Evolutionary conservation across 2,888 invertebrate genomes (phyloP).

Genomic region (Tanaodytes sp.): DNA sequence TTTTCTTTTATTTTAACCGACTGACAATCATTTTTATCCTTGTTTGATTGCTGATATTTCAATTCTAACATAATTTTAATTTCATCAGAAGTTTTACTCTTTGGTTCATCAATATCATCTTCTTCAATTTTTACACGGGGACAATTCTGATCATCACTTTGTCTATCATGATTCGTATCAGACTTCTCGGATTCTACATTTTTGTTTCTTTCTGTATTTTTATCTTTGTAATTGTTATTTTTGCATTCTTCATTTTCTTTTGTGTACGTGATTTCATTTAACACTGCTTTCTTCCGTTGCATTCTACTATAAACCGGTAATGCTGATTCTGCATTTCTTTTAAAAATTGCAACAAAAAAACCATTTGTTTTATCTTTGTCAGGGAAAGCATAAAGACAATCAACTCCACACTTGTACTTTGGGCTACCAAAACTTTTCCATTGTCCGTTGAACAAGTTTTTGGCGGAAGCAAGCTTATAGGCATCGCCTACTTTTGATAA

Average conservation of each 20-base stretch:
- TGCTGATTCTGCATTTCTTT: conserved; percentile 73
- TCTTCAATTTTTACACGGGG: too few relatives aligned
- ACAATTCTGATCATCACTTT: too few relatives aligned
- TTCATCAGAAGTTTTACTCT: too few relatives aligned
- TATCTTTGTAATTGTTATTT: background rate
- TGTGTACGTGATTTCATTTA: too few relatives aligned
- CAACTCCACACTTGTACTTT: conserved; percentile 79
- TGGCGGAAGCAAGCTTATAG: conserved; percentile 79
- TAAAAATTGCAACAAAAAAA: conserved; percentile 95
- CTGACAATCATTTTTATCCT: too few relatives aligned
- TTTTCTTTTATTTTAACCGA: too few relatives aligned
- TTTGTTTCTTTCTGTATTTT: background rate
- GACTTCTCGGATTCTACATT: background rate
- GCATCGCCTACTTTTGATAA: conserved; percentile 68
- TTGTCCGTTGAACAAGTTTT: conserved; percentile 77
- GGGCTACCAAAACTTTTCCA: conserved; percentile 82
- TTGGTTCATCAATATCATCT: too few relatives aligned
- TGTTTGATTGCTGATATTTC: too few relatives aligned
- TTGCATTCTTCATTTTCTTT: background rate
- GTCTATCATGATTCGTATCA: background rate
- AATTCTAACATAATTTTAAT: too few relatives aligned
- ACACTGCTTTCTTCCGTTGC: too few relatives aligned
- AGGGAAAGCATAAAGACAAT: conserved; percentile 86
- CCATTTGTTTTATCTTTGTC: conserved; percentile 89
- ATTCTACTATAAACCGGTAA: conserved; percentile 62